Conservation (phyloP, 2,113 vertebrate genomes). For the Scatophagus argus region DNA sequence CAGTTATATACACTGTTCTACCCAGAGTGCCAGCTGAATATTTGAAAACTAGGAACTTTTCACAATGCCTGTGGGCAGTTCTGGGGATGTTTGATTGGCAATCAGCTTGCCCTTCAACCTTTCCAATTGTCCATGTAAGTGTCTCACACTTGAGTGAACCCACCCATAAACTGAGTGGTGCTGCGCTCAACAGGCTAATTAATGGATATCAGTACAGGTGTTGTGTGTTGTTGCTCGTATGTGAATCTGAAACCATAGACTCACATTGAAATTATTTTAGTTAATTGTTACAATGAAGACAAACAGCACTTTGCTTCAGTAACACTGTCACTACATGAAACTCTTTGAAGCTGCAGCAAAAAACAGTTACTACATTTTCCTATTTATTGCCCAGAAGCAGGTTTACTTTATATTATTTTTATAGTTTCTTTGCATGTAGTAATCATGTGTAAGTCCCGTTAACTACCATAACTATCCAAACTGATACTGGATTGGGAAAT, state of each 20-base stretch:
- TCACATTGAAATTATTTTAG: neutral
- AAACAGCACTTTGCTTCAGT: neutral
- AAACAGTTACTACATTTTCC: neutral
- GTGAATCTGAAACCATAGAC: neutral
- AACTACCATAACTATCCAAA: neutral
- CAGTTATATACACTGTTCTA: constrained; percentile 52
- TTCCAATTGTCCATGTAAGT: constrained; percentile 41
- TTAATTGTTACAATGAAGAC: neutral
- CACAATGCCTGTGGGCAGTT: constrained; percentile 26
- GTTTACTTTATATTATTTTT: neutral
- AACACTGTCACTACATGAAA: neutral
- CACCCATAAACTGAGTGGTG: neutral
- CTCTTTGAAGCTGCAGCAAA: neutral
- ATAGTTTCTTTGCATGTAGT: neutral
- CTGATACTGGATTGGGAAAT: neutral
- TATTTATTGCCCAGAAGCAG: neutral
- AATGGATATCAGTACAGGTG: constrained; percentile 18
- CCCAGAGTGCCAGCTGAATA: constrained; percentile 49
- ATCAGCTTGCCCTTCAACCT: constrained; percentile 57
- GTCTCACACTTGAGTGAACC: constrained; percentile 23
- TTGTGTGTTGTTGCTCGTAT: neutral
- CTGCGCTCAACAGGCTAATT: constrained; percentile 21
- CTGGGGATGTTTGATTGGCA: constrained; percentile 54
- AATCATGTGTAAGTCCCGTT: neutral
- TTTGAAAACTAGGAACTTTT: constrained; percentile 52